Conservation (phyloP, 2,888 invertebrate species). For the Drosophila nr. perissopoda region DNA sequence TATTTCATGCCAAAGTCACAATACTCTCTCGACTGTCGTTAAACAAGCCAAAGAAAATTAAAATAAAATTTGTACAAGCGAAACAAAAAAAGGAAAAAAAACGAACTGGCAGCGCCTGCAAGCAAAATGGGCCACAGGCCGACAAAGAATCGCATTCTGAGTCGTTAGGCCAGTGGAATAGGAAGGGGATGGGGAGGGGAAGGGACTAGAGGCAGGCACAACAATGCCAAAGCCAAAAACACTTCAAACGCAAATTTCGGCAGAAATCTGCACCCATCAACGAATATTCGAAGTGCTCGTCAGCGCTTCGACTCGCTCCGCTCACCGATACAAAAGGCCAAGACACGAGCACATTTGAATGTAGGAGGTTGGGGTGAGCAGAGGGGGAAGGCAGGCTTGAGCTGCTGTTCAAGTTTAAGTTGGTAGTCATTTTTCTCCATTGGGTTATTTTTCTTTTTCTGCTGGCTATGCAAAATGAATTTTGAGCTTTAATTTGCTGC, state of each 20-base stretch:
- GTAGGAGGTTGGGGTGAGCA: not conserved
- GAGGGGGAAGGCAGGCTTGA: not conserved
- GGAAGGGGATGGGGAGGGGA: not conserved
- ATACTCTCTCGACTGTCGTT: not conserved
- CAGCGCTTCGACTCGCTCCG: constrained; percentile 35
- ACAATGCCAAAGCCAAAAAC: constrained; percentile 62
- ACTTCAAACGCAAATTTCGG: constrained; percentile 82
- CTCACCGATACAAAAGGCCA: constrained; percentile 43
- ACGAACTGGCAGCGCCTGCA: constrained; percentile 33
- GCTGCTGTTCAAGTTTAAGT: constrained; percentile 15
- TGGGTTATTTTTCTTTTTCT: not conserved
- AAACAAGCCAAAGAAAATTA: constrained; percentile 53
- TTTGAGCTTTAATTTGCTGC: constrained; percentile 74
- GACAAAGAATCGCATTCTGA: constrained; percentile 13
- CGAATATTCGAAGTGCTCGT: constrained; percentile 61
- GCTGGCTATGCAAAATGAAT: constrained; percentile 75
- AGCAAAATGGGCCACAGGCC: constrained; percentile 50
- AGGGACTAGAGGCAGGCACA: constrained; percentile 19
- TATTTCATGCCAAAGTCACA: not conserved
- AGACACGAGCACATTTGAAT: constrained; percentile 39
- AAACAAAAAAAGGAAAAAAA: not conserved
- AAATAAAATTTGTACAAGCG: constrained; percentile 61
- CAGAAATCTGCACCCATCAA: constrained; percentile 81
- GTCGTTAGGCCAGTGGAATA: not conserved
- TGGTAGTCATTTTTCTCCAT: constrained; percentile 15